These are phyloP conservation scores for Bovichtus variegatus DNA, from an alignment of 2,797 vertebrate species.

Conservation along the genomic window DNA sequence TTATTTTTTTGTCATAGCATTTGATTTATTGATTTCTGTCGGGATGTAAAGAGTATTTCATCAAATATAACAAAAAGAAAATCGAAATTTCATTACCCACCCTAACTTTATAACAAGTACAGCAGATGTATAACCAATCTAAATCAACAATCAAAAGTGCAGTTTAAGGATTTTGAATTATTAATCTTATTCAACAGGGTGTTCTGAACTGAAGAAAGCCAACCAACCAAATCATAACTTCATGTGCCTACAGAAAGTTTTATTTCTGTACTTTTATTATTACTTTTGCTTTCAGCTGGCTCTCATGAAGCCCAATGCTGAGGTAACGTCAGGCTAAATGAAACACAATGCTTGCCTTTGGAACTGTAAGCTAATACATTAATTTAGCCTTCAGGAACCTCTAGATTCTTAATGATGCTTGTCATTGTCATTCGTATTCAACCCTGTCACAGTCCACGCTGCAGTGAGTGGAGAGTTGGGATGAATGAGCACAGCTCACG, in stretches of 20 bases:
- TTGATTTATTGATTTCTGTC: too few species aligned
- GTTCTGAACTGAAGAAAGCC: neutral
- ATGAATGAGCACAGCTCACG: constrained; percentile 56
- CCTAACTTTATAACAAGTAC: too few species aligned
- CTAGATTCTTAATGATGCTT: constrained; percentile 26
- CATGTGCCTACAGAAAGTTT: neutral
- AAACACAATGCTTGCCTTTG: constrained; percentile 14
- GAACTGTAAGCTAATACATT: constrained; percentile 25
- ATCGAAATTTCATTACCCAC: too few species aligned
- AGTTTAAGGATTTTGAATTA: neutral
- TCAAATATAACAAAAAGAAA: too few species aligned
- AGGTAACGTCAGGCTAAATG: constrained; percentile 21
- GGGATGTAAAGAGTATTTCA: too few species aligned
- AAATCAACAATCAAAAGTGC: neutral
- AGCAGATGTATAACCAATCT: neutral
- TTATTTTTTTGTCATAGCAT: too few species aligned
- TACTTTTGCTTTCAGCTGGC: neutral
- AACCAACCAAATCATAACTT: neutral
- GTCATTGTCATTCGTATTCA: constrained; percentile 52
- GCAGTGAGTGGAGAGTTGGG: constrained; percentile 37
- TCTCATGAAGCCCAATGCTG: constrained; percentile 9
- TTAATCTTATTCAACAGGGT: neutral
- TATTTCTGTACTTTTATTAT: constrained; percentile 1
- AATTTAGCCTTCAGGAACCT: constrained; percentile 39
- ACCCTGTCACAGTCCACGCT: constrained; percentile 18